Base-by-base conservation (phyloP, 2,113 vertebrate species). In the Sardina pilchardus region DNA sequence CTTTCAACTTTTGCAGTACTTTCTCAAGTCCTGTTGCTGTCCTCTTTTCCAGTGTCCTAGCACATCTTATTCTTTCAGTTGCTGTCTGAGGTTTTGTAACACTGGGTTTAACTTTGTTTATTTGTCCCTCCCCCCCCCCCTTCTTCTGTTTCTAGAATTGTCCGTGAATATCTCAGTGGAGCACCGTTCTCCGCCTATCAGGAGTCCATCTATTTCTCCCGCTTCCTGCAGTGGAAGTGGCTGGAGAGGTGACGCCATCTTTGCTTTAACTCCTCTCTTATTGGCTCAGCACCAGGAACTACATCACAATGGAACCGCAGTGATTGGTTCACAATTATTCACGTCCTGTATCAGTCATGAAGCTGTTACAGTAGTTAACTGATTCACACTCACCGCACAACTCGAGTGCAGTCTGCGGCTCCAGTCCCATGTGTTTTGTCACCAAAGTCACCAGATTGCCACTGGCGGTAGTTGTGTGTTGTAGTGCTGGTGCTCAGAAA, bases 171-270 rank as follows among this genome's bases (percentile, higher is more conserved):
- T 92, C 93, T 98, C 92, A 96, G 96, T 90, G 96, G 94, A 92
- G 92, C 91, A 88, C 97, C 97, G 86, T 99, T 98, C 93, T 94
- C 96, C 89, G 94, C 95, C 88, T 99, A 96, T 92, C 97, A 97
- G 85, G 96, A 96, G 81, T 97, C 96, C 85, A 90, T 96, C 88
- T 97, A 96, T 93, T 99, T 97, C 94, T 97, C 96, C 87, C 97
- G 95, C 1, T 99, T 97, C 93, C 94, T 99, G 88, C 97, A 97
- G 91, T 99, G 97, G 97, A 99, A 98, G 92, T 97, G 97, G 97
- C 93, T 98, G 90, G 97, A 99, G 94, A 97, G 96, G 97, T 98
- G 95, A 95, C 91, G 82, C 48, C 82, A 82, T 71, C 78, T 9
- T 83, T 75, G 83, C 47, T 83, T 56, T 87, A n/a, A 89, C 75